phyloP scores from a whole-genome alignment of 2,113 vertebrate species.

The Marmota flaviventris region DNA sequence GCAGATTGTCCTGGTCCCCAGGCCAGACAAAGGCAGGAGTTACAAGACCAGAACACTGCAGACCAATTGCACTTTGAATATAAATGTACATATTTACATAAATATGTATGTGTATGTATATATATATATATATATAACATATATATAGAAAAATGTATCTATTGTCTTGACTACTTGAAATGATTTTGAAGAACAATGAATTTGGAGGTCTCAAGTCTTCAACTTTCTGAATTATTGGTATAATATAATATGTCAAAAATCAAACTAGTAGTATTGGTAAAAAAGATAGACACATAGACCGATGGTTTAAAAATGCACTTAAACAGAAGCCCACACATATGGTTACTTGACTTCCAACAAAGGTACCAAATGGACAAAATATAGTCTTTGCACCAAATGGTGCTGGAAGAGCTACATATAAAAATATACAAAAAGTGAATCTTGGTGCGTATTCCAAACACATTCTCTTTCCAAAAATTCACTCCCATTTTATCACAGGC shows the following conservation, averaged over 20 bases:
- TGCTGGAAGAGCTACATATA: neutral
- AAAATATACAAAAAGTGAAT: neutral
- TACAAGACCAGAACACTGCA: neutral
- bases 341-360: neutral
- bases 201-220: no score
- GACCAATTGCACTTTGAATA: neutral
- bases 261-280: no score
- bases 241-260: neutral
- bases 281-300: neutral
- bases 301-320: neutral
- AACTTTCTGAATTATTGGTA: no score
- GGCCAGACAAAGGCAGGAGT: neutral
- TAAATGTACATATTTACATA: neutral
- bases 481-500: neutral
- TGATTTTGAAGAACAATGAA: no score
- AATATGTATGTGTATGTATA: no score
- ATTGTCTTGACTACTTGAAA: no score
- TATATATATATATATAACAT: no score
- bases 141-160: no score
- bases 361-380: no score
- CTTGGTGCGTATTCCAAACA: neutral
- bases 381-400: neutral
- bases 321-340: no score
- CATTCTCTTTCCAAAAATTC: neutral
- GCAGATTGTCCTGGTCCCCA: neutral